A percentile compares a stretch with the other conserved stretches of the same genome.
phyloP scores from a whole-genome alignment of 2,888 invertebrate species.

The Cryptosula pallasiana region DNA sequence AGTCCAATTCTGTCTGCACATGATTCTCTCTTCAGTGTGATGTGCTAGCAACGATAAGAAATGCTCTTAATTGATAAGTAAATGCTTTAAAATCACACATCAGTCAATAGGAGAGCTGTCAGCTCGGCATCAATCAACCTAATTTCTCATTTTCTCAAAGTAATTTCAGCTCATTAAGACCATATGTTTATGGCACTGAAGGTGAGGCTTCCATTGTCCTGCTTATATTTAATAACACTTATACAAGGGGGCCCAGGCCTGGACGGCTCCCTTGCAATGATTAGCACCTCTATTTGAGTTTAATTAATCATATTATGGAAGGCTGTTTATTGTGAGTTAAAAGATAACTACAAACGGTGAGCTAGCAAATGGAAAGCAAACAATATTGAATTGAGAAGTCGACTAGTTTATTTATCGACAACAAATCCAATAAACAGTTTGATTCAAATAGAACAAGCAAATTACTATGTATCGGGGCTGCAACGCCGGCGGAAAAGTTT shows the following conservation, averaged over 20 bases:
- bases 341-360: constrained; percentile 19
- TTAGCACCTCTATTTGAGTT: constrained; percentile 16
- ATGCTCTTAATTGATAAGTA: not conserved
- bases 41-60: not conserved
- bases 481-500: not conserved
- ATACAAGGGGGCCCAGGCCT: not conserved
- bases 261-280: not conserved
- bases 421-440: constrained; percentile 16
- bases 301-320: constrained; percentile 22
- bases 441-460: not conserved
- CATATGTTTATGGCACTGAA: constrained; percentile 2
- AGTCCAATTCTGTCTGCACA: constrained; percentile 64
- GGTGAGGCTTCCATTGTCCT: not conserved
- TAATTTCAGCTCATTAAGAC: not conserved
- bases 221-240: constrained; percentile 12
- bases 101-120: not conserved
- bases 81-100: not conserved
- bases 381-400: not conserved
- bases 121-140: not conserved
- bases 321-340: constrained; percentile 12
- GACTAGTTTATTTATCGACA: constrained; percentile 17
- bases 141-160: not conserved
- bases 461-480: not conserved
- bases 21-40: constrained; percentile 59
- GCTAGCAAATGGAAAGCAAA: constrained; percentile 18